phyloP scores from a whole-genome alignment of 2,888 invertebrate genomes.

The Eustalomyia histrio region DNA sequence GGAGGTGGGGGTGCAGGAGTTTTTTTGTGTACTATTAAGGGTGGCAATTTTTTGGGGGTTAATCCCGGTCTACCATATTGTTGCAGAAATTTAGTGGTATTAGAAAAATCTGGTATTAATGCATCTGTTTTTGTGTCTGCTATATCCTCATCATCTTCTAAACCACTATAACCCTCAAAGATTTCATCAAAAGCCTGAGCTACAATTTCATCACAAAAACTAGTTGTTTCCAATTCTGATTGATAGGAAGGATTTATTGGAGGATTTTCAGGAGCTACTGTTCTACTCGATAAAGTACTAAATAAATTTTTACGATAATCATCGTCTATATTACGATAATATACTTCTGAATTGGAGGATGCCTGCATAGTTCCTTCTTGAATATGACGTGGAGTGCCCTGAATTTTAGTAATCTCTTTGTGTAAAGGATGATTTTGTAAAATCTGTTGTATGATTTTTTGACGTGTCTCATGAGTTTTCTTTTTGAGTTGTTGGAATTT shows the following conservation, averaged over 20 bases:
- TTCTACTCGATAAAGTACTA: slow-evolving; percentile 68
- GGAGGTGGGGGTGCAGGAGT: slow-evolving; percentile 70
- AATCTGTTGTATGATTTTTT: slow-evolving; percentile 73
- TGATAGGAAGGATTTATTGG: not conserved
- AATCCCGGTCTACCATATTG: slow-evolving; percentile 66
- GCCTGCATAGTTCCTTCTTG: slow-evolving; percentile 68
- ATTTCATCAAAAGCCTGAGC: slow-evolving; percentile 78
- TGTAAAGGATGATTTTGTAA: slow-evolving; percentile 70
- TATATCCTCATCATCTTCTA: slow-evolving; percentile 71
- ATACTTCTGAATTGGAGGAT: slow-evolving; percentile 65
- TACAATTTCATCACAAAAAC: slow-evolving; percentile 75
- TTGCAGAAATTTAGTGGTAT: slow-evolving; percentile 66
- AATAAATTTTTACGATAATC: slow-evolving; percentile 78
- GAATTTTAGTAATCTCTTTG: slow-evolving; percentile 50
- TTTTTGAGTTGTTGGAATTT: slow-evolving; percentile 78
- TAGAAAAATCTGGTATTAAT: slow-evolving; percentile 24
- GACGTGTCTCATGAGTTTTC: slow-evolving; percentile 77
- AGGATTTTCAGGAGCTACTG: not conserved
- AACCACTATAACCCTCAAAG: slow-evolving; percentile 74
- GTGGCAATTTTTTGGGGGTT: slow-evolving; percentile 71
- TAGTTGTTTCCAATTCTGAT: slow-evolving; percentile 34
- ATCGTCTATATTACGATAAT: slow-evolving; percentile 70
- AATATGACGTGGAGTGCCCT: slow-evolving; percentile 40
- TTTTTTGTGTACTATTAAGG: slow-evolving; percentile 67
- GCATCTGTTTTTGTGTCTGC: slow-evolving; percentile 39